Base-by-base conservation (phyloP, 1,140 invertebrate species). In the Drosophila sproati region DNA sequence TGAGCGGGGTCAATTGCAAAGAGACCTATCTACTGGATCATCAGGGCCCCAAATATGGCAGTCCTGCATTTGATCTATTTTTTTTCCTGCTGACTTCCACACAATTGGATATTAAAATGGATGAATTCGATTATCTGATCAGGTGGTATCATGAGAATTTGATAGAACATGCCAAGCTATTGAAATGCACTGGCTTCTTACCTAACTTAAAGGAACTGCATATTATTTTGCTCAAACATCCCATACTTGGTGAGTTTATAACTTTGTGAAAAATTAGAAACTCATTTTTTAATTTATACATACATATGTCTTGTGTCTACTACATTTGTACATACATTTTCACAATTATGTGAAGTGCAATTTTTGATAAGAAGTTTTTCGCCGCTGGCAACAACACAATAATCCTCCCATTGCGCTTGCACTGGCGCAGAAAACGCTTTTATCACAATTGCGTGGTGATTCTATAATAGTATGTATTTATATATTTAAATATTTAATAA, bases 1-100 rank as follows among this genome's bases (percentile, higher is more conserved):
- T 59, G 68, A 92, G 0, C 55, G 93, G 3, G 92, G 91, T 0
- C 92, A 93, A 69, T 91, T 94, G 0, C 80, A 93, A 93, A 41
- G 92, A 94, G 12, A 93, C 94, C 5, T 94, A 94, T 80, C 93
- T 95, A 64, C 92, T 94, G 20, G 81, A 91, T 31, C 78, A 77
- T 29, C 77, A 80, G 37, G 20, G 67, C 4, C 5, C 68, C 0
- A 77, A 77, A 57, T 85, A 85, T 28, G 82, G 81, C 52, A 73
- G 50, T 54, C 77, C 73, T 2, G 77, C 77, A 4, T 73, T 80
- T 28, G 81, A 85, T 52, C 61, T 85, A 0, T 77, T 73, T 8
- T 80, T 74, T 48, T 80, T 85, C 12, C 51, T 85, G 0, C 39
- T 85, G 37, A 74, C 55, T 37, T 85, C 81, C 4, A 63, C 73